A percentile compares a stretch with the other conserved stretches of the same genome.
Evolutionary conservation across 2,113 vertebrate genomes (phyloP).

Genomic region (Oryzias woworae): DNA sequence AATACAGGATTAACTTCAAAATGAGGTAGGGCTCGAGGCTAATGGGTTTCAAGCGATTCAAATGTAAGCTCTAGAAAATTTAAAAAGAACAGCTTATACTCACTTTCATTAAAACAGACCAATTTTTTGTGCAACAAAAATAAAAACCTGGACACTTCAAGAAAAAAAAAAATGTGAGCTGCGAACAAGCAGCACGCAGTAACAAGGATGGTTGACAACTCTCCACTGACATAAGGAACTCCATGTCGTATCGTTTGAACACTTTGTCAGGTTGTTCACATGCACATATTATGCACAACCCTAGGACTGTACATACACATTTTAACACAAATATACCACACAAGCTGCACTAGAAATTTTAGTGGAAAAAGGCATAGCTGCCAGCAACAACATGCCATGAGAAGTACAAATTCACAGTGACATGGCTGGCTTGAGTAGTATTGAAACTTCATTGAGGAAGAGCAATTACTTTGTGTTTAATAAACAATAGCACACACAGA

Average conservation of each 20-base stretch:
- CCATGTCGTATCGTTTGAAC: conserved; percentile 23
- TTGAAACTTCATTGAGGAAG: conserved; percentile 43
- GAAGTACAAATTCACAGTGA: conserved; percentile 38
- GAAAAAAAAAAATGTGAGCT: conserved; percentile 38
- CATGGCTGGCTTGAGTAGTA: conserved; percentile 42
- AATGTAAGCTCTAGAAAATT: conserved; percentile 58
- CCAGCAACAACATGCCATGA: conserved; percentile 44
- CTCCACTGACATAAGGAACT: conserved; percentile 43
- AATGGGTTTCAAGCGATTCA: conserved; percentile 64
- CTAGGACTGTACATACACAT: conserved; percentile 14
- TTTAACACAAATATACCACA: conserved; percentile 46
- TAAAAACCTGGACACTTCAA: conserved; percentile 37
- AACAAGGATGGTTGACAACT: conserved; percentile 58
- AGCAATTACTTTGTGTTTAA: conserved; percentile 34
- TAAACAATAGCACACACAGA: conserved; percentile 45
- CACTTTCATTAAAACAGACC: conserved; percentile 55
- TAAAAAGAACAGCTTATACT: conserved; percentile 64
- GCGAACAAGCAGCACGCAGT: conserved; percentile 56
- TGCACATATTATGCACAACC: conserved; percentile 22
- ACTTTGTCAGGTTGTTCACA: conserved; percentile 37
- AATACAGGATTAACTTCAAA: conserved; percentile 45
- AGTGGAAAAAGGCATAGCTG: conserved; percentile 58
- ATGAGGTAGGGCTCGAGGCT: conserved; percentile 72
- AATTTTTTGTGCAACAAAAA: conserved; percentile 62
- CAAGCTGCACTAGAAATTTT: conserved; percentile 63